Evolutionary conservation across 2,797 vertebrate genomes (phyloP), one percentile per base, ranked within the genome.

Genomic region (Eulemur rubriventer): DNA sequence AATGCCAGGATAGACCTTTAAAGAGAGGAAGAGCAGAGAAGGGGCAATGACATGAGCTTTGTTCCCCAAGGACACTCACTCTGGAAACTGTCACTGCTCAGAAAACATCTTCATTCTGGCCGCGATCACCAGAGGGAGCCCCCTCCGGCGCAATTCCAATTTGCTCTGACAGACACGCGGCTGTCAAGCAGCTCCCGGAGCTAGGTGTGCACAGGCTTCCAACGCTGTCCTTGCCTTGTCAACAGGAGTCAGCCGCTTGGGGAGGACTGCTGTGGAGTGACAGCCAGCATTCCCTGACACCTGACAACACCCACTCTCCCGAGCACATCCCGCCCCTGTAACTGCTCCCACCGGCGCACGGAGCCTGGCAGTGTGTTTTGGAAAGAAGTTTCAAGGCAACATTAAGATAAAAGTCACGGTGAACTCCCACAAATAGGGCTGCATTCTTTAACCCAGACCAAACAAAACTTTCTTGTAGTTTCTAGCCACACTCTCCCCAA

Each of bases 361-460:
- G 72, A 96, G 79, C 83, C 43, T 16, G 72, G 26, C 26, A 65
- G 46, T 83, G 76, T 13, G 61, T 50, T 84, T 96, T 0, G 0
- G 75, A 96, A 96, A 46, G 96, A 96, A 92, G 69, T 57, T 14
- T 70, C 88, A 92, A 6, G 65, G 67, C 50, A 79, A 93, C 17
- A 46, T 79, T 50, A 35, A 85, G 95, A 96, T 43, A 33, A 50
- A 95, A 96, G 81, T 43, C 83, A 80, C 0, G 9, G 20, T 55
- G 26, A 59, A 28, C 63, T 50, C 35, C 72, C n/a, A 6, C 28
- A 28, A 41, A 22, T 24, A 18, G 18, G n/a, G 48, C 72, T 55
- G 17, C 33, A 7, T 7, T n/a, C 35, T 50, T 61, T 41, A 67
- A 41, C 22, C 16, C 33, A 38, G 30, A 89, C 43, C 80, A 61